Percentiles rank a stretch among this genome's conserved stretches.
phyloP scores from a whole-genome alignment of 2,797 vertebrate genomes.

The Discoglossus pictus region DNA sequence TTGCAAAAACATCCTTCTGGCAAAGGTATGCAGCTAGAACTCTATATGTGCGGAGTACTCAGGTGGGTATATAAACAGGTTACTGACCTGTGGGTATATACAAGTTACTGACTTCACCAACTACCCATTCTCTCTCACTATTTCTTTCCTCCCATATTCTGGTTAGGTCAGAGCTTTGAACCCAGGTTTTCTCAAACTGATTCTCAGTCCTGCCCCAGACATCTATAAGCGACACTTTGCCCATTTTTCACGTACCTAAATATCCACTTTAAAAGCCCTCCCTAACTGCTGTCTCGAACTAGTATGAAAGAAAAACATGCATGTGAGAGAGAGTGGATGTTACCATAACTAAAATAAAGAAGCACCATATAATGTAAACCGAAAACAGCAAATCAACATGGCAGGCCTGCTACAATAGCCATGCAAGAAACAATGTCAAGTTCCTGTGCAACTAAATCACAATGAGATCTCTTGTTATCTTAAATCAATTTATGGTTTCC shows the following conservation, averaged over 20 bases:
- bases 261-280: constrained; percentile 59
- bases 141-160: constrained; percentile 63
- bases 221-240: constrained; percentile 67
- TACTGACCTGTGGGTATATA: constrained; percentile 6
- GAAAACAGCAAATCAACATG: not conserved
- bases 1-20: constrained; percentile 59
- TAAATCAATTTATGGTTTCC: not conserved
- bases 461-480: too few species aligned
- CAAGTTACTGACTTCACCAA: constrained; percentile 57
- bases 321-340: constrained; percentile 60
- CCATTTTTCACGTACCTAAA: constrained; percentile 69
- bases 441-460: not conserved
- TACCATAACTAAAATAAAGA: constrained; percentile 56
- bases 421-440: constrained; percentile 9
- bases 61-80: constrained; percentile 8
- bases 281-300: constrained; percentile 70
- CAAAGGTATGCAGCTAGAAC: constrained; percentile 52
- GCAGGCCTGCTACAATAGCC: too few species aligned
- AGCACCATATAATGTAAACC: constrained; percentile 45
- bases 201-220: constrained; percentile 51
- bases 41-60: constrained; percentile 51
- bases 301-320: constrained; percentile 65
- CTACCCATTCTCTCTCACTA: constrained; percentile 63
- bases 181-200: constrained; percentile 43
- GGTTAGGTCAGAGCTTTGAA: constrained; percentile 38